A percentile compares a stretch with the other conserved stretches of the same genome.
Conservation (phyloP, 2,888 invertebrate species). For the Cosmia trapezina region DNA sequence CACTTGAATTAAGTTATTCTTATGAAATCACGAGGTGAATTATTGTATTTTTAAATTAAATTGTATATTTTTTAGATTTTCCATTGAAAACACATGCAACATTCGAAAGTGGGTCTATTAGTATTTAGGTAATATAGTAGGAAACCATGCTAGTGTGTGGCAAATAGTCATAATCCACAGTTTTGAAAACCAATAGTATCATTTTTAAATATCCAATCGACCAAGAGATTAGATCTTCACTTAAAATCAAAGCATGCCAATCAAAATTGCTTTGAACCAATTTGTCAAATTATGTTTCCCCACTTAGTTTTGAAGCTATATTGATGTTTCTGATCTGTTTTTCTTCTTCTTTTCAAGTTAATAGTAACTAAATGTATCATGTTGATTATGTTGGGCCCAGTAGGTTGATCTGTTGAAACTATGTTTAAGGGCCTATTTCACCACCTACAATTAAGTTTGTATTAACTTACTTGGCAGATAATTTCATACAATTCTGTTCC, state of each 20-base stretch:
- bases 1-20: background rate
- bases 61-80: background rate
- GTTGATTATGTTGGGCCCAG: background rate
- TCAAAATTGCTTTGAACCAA: background rate
- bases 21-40: constrained; percentile 12
- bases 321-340: background rate
- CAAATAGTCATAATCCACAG: background rate
- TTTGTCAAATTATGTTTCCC: background rate
- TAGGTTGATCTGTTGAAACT: background rate
- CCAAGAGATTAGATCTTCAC: background rate
- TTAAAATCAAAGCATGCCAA: background rate
- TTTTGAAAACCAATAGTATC: background rate
- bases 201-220: background rate
- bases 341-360: background rate
- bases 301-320: background rate
- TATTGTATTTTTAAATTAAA: background rate
- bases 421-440: too few relatives aligned
- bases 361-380: background rate
- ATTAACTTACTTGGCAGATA: too few relatives aligned
- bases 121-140: too few relatives aligned
- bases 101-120: background rate
- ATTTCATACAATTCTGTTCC: too few relatives aligned
- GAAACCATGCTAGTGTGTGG: background rate
- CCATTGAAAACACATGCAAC: background rate
- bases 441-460: too few relatives aligned